phyloP scores from a whole-genome alignment of 2,113 vertebrate species.

The Gasterosteus nipponicus region DNA sequence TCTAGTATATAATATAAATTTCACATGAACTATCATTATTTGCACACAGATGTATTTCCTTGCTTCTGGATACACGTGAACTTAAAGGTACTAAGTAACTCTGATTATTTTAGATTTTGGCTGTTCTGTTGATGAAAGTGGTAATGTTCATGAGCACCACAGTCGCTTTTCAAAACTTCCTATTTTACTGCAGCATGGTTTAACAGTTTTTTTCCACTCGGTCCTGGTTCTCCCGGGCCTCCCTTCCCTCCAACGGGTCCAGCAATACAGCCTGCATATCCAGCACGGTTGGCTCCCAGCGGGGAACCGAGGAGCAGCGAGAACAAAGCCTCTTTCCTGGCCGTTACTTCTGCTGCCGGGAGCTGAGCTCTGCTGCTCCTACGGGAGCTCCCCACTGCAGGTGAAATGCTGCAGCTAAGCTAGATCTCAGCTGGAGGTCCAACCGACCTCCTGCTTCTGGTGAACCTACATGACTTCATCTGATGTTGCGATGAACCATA shows the following conservation, averaged over 20 bases:
- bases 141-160: background rate
- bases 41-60: slow-evolving; percentile 42
- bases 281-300: background rate
- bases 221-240: background rate
- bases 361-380: no score
- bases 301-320: no score
- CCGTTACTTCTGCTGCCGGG: no score
- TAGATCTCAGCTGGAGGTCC: background rate
- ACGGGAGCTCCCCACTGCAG: no score
- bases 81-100: background rate
- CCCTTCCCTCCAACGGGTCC: background rate
- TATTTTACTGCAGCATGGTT: background rate
- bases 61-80: slow-evolving; percentile 30
- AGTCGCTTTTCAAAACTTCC: background rate
- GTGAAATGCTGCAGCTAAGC: no score
- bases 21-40: slow-evolving; percentile 70
- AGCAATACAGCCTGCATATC: no score
- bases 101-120: background rate
- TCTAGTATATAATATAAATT: slow-evolving; percentile 53
- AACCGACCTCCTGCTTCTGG: background rate
- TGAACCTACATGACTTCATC: background rate
- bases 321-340: background rate
- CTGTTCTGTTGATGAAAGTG: background rate
- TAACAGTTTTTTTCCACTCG: background rate
- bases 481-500: background rate